These are phyloP conservation scores for Synodontis membranacea DNA, from an alignment of 2,113 vertebrate species.

Conservation along the genomic window DNA sequence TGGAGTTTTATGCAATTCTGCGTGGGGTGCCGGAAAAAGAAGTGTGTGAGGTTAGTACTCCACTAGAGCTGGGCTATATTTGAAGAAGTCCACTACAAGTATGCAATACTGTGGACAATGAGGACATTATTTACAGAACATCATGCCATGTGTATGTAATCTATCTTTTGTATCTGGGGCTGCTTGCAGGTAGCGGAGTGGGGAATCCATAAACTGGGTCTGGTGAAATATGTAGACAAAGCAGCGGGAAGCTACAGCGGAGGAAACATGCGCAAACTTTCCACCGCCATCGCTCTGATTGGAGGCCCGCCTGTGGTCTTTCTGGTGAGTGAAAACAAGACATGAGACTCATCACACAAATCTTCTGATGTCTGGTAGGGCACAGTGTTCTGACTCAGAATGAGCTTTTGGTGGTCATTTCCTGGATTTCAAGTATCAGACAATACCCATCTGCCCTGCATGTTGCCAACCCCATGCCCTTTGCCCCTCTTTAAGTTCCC, in stretches of 20 bases:
- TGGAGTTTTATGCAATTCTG: slow-evolving; percentile 95
- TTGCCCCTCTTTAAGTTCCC: not conserved
- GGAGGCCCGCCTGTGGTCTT: slow-evolving; percentile 95
- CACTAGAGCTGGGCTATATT: not conserved
- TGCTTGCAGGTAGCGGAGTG: slow-evolving; percentile 88
- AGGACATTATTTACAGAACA: not conserved
- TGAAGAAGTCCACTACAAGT: not conserved
- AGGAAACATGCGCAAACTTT: slow-evolving; percentile 95
- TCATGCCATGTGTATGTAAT: not conserved
- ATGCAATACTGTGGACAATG: too few relatives aligned
- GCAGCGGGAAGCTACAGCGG: slow-evolving; percentile 93
- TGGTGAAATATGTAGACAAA: slow-evolving; percentile 92
- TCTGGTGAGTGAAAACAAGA: slow-evolving; percentile 77
- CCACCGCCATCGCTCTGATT: slow-evolving; percentile 94
- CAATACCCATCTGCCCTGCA: not conserved
- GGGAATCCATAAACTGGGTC: slow-evolving; percentile 92
- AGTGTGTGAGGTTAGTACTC: slow-evolving; percentile 87
- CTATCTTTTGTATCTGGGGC: too few relatives aligned
- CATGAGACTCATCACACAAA: not conserved
- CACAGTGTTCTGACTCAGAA: not conserved
- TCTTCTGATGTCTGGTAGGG: not conserved
- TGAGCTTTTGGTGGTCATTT: not conserved
- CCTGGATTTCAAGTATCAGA: not conserved
- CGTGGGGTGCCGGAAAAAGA: slow-evolving; percentile 95
- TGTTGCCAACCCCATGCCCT: not conserved